These are phyloP conservation scores for Lordiphosa stackelbergi DNA, from an alignment of 1,140 invertebrate genomes.

Conservation along the genomic window DNA sequence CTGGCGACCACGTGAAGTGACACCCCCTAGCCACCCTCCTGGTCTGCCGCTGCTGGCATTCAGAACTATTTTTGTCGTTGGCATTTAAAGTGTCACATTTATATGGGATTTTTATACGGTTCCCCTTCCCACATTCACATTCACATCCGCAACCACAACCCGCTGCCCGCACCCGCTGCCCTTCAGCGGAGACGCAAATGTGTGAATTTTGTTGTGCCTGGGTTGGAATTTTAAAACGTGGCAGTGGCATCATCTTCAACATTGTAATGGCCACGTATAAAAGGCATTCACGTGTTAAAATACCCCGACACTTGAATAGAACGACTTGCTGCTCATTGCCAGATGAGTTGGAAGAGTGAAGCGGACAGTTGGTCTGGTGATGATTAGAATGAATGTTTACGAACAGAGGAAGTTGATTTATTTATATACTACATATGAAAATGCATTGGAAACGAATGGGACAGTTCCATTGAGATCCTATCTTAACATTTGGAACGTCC, in stretches of 20 bases:
- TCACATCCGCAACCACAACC: constrained; percentile 6
- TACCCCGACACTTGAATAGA: constrained; percentile 48
- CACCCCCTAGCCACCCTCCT: neutral
- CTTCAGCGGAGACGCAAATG: constrained; percentile 28
- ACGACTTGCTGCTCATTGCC: constrained; percentile 28
- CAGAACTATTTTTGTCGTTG: constrained; percentile 71
- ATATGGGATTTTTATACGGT: constrained; percentile 70
- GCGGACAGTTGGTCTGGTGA: constrained; percentile 14
- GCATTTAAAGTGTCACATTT: constrained; percentile 75
- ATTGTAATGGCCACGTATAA: constrained; percentile 35
- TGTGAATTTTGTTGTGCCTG: constrained; percentile 52
- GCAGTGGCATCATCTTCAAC: constrained; percentile 22
- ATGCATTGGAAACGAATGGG: too few relatives aligned
- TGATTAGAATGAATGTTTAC: constrained; percentile 19
- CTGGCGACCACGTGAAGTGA: constrained; percentile 45
- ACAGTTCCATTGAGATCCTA: too few relatives aligned
- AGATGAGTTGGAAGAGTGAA: constrained; percentile 10
- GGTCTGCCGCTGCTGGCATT: constrained; percentile 16
- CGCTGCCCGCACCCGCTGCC: neutral
- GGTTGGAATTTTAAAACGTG: constrained; percentile 51
- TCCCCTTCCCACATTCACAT: neutral
- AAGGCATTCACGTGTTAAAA: constrained; percentile 69
- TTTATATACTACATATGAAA: too few relatives aligned
- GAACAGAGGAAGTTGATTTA: too few relatives aligned
- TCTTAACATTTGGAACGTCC: too few relatives aligned